A percentile compares a stretch with the other conserved stretches of the same genome.
phyloP scores from a whole-genome alignment of 2,888 invertebrate genomes.

The Sisyra terminalis region DNA sequence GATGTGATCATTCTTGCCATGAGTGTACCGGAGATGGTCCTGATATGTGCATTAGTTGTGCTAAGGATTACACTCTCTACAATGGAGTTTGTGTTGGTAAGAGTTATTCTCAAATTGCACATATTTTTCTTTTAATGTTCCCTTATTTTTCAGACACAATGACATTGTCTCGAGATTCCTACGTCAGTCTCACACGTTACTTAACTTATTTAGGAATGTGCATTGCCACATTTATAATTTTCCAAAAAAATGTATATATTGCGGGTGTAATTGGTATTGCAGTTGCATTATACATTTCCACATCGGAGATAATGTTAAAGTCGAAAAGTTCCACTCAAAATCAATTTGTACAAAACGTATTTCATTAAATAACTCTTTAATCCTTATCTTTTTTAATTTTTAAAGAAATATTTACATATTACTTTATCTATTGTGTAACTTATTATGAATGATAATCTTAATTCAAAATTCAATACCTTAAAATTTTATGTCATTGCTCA shows the following conservation, averaged over 20 bases:
- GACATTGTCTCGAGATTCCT: slow-evolving; percentile 32
- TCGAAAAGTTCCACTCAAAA: too few relatives aligned
- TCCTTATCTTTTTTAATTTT: too few relatives aligned
- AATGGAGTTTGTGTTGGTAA: slow-evolving; percentile 64
- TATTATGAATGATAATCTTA: too few relatives aligned
- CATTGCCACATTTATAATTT: slow-evolving; percentile 69
- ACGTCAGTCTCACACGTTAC: slow-evolving; percentile 50
- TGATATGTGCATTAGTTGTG: slow-evolving; percentile 76
- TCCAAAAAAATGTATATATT: slow-evolving; percentile 59
- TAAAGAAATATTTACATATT: too few relatives aligned
- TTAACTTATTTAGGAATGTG: slow-evolving; percentile 73
- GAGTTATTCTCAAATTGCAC: too few relatives aligned
- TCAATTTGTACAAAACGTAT: too few relatives aligned
- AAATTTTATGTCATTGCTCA: too few relatives aligned
- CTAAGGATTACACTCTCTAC: slow-evolving; percentile 50
- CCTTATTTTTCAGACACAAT: slow-evolving; percentile 31
- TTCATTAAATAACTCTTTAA: too few relatives aligned
- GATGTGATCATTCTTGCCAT: slow-evolving; percentile 70
- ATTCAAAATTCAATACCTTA: too few relatives aligned
- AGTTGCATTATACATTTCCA: slow-evolving; percentile 67
- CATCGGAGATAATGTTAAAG: slow-evolving; percentile 61
- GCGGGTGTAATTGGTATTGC: slow-evolving; percentile 65
- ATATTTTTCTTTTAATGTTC: too few relatives aligned
- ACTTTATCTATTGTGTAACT: too few relatives aligned
- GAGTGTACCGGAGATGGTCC: slow-evolving; percentile 82